phyloP scores from a whole-genome alignment of 1,140 invertebrate species.

The Gonioctena quinquepunctata region DNA sequence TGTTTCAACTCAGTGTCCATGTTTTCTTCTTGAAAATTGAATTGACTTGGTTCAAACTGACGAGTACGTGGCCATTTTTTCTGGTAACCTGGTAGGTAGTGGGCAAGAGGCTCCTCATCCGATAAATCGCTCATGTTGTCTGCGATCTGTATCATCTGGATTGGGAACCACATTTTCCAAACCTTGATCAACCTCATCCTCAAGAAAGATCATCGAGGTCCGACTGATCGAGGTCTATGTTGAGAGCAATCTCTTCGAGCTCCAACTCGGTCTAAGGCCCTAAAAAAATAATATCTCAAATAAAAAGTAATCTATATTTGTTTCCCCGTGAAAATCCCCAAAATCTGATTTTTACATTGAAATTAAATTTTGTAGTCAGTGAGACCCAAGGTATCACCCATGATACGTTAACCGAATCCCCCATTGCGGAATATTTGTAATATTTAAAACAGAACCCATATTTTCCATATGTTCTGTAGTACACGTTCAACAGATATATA shows the following conservation, averaged over 20 bases:
- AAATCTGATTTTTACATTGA: no score
- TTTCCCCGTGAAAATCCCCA: no score
- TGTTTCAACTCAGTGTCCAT: neutral
- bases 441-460: no score
- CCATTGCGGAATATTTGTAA: neutral
- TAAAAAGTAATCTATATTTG: no score
- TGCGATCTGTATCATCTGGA: slow-evolving; percentile 4
- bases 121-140: slow-evolving; percentile 17
- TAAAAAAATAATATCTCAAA: neutral
- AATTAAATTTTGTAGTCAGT: no score
- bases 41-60: slow-evolving; percentile 4
- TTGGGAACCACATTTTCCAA: neutral
- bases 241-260: slow-evolving; percentile 5
- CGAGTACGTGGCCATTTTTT: neutral
- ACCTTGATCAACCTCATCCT: neutral
- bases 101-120: slow-evolving; percentile 12
- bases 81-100: slow-evolving; percentile 11
- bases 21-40: neutral
- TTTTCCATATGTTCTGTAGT: neutral
- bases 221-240: slow-evolving; percentile 4
- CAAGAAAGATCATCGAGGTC: slow-evolving; percentile 1
- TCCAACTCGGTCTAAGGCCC: slow-evolving; percentile 11
- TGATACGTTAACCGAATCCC: no score
- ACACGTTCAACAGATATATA: no score
- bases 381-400: no score